These are phyloP conservation scores for Leuctra nigra DNA, from an alignment of 2,888 invertebrate species.

Conservation along the genomic window DNA sequence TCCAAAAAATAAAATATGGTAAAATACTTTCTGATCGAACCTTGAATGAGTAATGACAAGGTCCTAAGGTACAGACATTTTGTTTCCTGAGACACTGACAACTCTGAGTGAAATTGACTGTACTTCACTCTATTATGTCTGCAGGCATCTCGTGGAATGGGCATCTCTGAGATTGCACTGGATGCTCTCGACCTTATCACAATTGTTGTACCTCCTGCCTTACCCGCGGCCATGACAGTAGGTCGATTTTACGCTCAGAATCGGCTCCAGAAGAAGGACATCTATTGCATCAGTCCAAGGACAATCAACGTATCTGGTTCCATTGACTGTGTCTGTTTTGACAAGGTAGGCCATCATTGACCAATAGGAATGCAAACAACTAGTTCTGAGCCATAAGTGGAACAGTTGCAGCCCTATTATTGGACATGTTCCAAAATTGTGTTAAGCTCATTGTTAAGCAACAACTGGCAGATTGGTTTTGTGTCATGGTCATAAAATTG, in stretches of 20 bases:
- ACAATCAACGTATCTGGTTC: constrained; percentile 91
- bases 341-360: constrained; percentile 55
- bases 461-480: too few relatives aligned
- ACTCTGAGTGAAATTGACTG: too few relatives aligned
- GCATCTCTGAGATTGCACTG: constrained; percentile 56
- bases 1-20: too few relatives aligned
- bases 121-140: too few relatives aligned
- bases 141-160: constrained; percentile 51
- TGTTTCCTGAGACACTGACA: not conserved
- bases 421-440: too few relatives aligned
- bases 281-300: constrained; percentile 88
- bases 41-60: too few relatives aligned
- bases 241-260: constrained; percentile 86
- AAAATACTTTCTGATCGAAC: too few relatives aligned
- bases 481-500: too few relatives aligned
- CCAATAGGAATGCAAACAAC: not conserved
- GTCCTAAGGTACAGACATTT: not conserved
- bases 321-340: constrained; percentile 83
- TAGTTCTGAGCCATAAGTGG: too few relatives aligned
- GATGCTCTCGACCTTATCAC: constrained; percentile 90
- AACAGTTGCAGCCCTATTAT: too few relatives aligned
- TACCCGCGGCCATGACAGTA: constrained; percentile 96
- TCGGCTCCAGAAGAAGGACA: constrained; percentile 65
- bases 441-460: too few relatives aligned
- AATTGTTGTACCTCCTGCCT: constrained; percentile 90